phyloP scores from a whole-genome alignment of 2,888 invertebrate genomes.

The Poecilus cupreus region DNA sequence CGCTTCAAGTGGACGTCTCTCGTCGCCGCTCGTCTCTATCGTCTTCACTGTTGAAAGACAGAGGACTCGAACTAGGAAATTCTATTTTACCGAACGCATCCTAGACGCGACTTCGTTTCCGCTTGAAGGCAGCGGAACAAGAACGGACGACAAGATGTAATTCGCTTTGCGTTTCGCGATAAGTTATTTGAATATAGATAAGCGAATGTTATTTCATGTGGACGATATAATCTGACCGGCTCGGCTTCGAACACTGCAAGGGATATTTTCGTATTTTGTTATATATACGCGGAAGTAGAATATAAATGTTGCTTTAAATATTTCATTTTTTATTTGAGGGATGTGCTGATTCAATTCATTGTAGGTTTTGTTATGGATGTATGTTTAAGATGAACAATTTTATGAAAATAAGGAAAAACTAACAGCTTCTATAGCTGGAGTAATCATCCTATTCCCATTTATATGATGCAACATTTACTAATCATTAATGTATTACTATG shows the following conservation, averaged over 20 bases:
- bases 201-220: conserved; percentile 4
- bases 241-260: too few relatives aligned
- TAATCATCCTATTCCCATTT: too few relatives aligned
- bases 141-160: conserved; percentile 13
- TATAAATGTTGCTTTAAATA: conserved; percentile 12
- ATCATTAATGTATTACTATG: too few relatives aligned
- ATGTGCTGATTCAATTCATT: too few relatives aligned
- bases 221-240: not conserved
- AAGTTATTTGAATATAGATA: conserved; percentile 38
- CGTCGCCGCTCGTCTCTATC: not conserved
- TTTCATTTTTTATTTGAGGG: not conserved
- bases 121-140: not conserved
- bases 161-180: conserved; percentile 20
- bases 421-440: too few relatives aligned
- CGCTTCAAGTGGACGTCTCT: conserved; percentile 16
- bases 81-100: conserved; percentile 6
- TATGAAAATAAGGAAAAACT: too few relatives aligned
- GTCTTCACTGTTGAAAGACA: not conserved
- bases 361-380: too few relatives aligned
- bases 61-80: conserved; percentile 18
- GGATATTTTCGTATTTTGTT: conserved; percentile 6
- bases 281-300: not conserved
- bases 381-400: too few relatives aligned
- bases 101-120: not conserved
- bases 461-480: too few relatives aligned